Base-by-base conservation (phyloP, 1,140 invertebrate species). In the Tribolium madens region DNA sequence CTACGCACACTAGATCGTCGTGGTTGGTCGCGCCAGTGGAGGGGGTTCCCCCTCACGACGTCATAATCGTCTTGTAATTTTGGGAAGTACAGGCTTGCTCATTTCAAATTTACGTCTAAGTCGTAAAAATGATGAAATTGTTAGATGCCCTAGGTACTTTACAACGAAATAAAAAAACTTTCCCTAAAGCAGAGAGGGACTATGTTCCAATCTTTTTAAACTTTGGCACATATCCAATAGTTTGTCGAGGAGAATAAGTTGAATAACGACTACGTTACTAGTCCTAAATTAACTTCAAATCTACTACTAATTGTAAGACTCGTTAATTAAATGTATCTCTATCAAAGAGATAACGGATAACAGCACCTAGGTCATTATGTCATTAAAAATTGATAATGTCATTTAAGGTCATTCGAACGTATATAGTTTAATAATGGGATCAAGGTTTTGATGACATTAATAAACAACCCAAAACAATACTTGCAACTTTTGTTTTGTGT, bases 201-300 rank as follows among this genome's bases (percentile, higher is more conserved):
- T 64, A 64, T 33, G 57, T 64, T 26, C 57, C 57, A 64, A 64
- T 64, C 57, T 64, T 64, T 64, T 64, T 33, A 64, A 64, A 64
- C 57, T 48, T 72, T 72, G 70, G 70, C 70, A 72, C 70, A 72
- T 52, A 48, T 52, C 70, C 70, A 72, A 31, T 52, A 72, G 14
- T 50, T 48, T 26, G 50, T 72, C 46, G 14, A 52, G n/a, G 48
- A 50, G 31, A 64, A 64, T 15, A 46, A 53, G 21, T 9, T n/a
- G 36, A 18, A 13, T 26, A 72, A 48, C 17, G 69, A 71, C 26
- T 33, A 72, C 47, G 21, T 52, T 72, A 47, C 70, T 52, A 36
- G 52, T 72, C 46, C 31, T 72, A 50, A 71, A 71, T 71, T 71
- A 71, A 48, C 36, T 71, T 48, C 47, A 47, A 50, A 71, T 50